Base-by-base conservation (phyloP, 2,888 invertebrate species). In the Chrysina gloriosa region DNA sequence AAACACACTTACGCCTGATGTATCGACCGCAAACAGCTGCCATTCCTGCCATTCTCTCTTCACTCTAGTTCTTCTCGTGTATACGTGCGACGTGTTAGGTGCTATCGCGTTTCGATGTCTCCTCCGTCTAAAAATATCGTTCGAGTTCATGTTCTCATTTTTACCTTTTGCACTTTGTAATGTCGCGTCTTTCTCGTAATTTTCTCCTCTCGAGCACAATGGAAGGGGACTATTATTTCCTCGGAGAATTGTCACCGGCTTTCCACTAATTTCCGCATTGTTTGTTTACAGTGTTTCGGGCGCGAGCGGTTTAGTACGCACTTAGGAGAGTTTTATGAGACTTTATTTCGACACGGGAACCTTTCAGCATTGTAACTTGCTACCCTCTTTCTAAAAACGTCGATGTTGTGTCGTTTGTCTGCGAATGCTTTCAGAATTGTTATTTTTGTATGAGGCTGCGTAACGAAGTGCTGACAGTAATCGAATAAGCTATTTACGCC, bases 1-100 rank as follows among this genome's bases (percentile, higher is more conserved):
- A 78, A 78, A 78, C 77, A 76, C 76, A 77, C 76, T 78, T 78
- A 76, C 73, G 69, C 54, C 72, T 78, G 75, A 77, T 77, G 74
- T 76, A 78, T 78, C 78, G 78, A 76, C 77, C 77, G 75, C 77
- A 74, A 73, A 71, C 77, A 74, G 75, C 76, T 74, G 74, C 71
- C 74, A 70, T 74, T 72, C 31, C 19, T 67, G 70, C 65, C 67
- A 65, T 70, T 63, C 71, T 71, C 68, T 67, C 54, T 71, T 45
- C 45, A 45, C 68, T 7, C 25, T 52, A 31, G 31, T 31, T 45
- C 19, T 45, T 9, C n/a, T 31, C 21, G 42, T 42, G 21, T 45
- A 45, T 19, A 16, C 21, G 45, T 45, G 45, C 19, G 9, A n/a
- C n/a, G n/a, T n/a, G n/a, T n/a, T 16, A 21, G 9, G 21, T 45